A percentile compares a stretch with the other conserved stretches of the same genome.
Evolutionary conservation across 2,797 vertebrate genomes (phyloP).

Genomic region (Takifugu ocellatus): DNA sequence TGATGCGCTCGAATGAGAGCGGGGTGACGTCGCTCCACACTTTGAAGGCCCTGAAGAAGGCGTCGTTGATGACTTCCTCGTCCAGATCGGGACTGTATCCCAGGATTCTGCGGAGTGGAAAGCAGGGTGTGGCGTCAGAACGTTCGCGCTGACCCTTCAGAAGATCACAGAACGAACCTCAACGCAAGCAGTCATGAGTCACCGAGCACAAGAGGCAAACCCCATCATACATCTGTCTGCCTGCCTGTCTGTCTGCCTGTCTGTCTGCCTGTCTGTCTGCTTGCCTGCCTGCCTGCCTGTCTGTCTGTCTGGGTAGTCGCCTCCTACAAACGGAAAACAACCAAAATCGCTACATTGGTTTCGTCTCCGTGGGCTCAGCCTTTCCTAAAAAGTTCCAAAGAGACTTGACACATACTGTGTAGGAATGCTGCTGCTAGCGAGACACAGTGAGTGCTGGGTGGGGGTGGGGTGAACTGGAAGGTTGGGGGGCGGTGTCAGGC

Average conservation of each 20-base stretch:
- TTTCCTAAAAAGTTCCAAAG: slow-evolving; percentile 29
- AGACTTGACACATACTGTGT: slow-evolving; percentile 53
- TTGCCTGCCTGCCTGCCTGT: too few relatives aligned
- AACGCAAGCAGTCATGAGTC: slow-evolving; percentile 31
- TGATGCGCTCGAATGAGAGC: slow-evolving; percentile 83
- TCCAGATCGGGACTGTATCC: slow-evolving; percentile 91
- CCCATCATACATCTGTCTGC: slow-evolving; percentile 11
- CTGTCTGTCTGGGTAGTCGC: slow-evolving; percentile 7
- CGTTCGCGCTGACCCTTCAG: not conserved
- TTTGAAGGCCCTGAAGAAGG: slow-evolving; percentile 94
- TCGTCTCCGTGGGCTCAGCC: slow-evolving; percentile 26
- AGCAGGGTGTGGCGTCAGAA: not conserved
- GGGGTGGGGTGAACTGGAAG: not conserved
- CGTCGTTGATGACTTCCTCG: slow-evolving; percentile 91
- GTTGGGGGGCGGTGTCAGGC: slow-evolving; percentile 9
- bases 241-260: too few relatives aligned
- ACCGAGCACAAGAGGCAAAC: slow-evolving; percentile 15
- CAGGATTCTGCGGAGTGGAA: slow-evolving; percentile 80
- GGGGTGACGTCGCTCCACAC: slow-evolving; percentile 97
- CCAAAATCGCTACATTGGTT: slow-evolving; percentile 46
- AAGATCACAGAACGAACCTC: not conserved
- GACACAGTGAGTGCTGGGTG: slow-evolving; percentile 22
- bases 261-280: too few relatives aligned
- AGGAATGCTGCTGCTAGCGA: slow-evolving; percentile 54
- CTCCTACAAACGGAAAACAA: slow-evolving; percentile 22